phyloP scores from a whole-genome alignment of 2,113 vertebrate genomes.

The Charina bottae region DNA sequence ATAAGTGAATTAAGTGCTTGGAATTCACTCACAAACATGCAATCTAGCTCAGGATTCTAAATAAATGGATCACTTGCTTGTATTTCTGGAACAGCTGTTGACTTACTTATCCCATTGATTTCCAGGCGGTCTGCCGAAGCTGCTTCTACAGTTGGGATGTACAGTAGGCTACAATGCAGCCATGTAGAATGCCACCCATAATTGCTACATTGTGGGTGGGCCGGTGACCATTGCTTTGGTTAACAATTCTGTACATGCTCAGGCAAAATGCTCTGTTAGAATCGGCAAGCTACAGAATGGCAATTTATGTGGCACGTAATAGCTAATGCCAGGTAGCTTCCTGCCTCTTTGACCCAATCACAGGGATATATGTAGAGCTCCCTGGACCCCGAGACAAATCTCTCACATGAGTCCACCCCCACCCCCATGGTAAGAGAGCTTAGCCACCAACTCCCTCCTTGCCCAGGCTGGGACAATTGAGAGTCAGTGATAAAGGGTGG shows the following conservation, averaged over 20 bases:
- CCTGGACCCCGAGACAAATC: not conserved
- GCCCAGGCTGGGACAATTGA: not conserved
- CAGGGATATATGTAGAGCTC: not conserved
- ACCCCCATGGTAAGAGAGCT: not conserved
- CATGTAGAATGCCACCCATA: accelerated
- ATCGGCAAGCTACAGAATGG: not conserved
- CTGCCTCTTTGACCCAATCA: not conserved
- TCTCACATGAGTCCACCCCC: not conserved
- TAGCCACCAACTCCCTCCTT: not conserved
- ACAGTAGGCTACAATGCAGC: not conserved
- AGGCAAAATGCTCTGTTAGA: not conserved
- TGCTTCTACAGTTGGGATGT: not conserved
- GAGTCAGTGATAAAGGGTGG: not conserved
- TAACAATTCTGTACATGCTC: not conserved
- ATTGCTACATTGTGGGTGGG: accelerated
- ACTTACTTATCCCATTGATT: not conserved
- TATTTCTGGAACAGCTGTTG: not conserved
- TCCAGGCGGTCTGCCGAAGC: too few relatives aligned
- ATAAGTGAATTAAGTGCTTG: not conserved
- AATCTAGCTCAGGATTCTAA: not conserved
- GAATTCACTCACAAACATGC: not conserved
- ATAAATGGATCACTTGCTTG: not conserved
- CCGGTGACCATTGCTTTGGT: not conserved
- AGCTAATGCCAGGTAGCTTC: not conserved
- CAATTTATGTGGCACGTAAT: not conserved